Base-by-base conservation (phyloP, 1,140 invertebrate species). In the Chionoecetes opilio region DNA sequence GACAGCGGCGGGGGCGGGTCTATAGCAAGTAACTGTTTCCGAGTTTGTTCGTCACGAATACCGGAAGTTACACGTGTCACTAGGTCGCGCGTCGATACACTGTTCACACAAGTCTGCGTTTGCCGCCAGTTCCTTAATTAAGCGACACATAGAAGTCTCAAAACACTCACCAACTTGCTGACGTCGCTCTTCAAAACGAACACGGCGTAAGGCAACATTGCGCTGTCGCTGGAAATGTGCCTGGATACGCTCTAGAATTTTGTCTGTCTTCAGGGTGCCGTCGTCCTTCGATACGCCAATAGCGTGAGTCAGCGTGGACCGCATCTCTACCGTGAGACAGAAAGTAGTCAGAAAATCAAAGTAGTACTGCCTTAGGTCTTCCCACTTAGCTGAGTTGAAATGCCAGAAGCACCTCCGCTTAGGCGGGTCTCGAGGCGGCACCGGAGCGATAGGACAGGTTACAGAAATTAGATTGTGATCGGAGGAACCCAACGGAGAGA, bases 11-110 rank as follows among this genome's bases (percentile, higher is more conserved):
- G 82, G 26, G 91, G 75, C 17, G 91, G 34, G 38, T 92, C 91
- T n/a, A 92, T 92, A 11, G 75, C 91, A 9, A 84, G 82, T 17
- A 84, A 35, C 34, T 35, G 2, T 9, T 35, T 82, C 2, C 34
- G 32, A 37, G 75, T 37, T 9, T 92, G n/a, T 31, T 84, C 63
- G 37, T 92, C 91, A 17, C 63, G 29, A 29, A 84, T 82, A 17
- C 75, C 75, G 26, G 91, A 84, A 0, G 91, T 92, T 14, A 92
- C 37, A 26, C 63, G 35, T 31, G 91, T 92, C n/a, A 92, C 91
- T 34, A 92, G 32, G n/a, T 29, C 82, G 17, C 3, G 75, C 21
- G 11, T 92, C 91, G 21, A 92, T 1, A 26, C 91, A 92, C 34
- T 35, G 11, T 3, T 82, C 75, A 82, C 82, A 92, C 35, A 92